Conservation (phyloP, 2,888 invertebrate genomes). For the Thera obeliscata region DNA sequence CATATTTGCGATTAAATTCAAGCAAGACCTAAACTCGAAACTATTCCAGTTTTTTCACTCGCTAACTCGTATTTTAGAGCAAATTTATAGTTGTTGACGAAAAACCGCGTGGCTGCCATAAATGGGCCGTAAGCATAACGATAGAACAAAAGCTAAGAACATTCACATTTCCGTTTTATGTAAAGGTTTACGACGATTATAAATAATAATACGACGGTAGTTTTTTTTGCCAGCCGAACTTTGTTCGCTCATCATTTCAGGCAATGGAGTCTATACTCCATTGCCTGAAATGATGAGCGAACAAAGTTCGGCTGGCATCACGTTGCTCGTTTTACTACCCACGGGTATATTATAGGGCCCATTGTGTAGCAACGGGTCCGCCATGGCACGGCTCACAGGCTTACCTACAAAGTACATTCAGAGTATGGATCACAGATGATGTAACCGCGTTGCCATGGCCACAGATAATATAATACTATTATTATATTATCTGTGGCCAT, state of each 20-base stretch:
- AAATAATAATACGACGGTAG: not conserved
- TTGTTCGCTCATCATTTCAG: not conserved
- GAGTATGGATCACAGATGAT: not conserved
- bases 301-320: slow-evolving; percentile 17
- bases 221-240: not conserved
- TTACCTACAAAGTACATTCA: not conserved
- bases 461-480: too few relatives aligned
- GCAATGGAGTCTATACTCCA: too few relatives aligned
- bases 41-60: too few relatives aligned
- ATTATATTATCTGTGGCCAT: too few relatives aligned
- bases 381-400: not conserved
- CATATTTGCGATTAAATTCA: too few relatives aligned
- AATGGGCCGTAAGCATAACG: not conserved
- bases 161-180: not conserved
- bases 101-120: not conserved
- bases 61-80: not conserved
- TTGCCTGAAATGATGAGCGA: not conserved
- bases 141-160: not conserved
- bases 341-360: slow-evolving; percentile 5
- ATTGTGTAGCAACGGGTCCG: slow-evolving; percentile 7
- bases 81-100: not conserved
- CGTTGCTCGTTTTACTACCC: slow-evolving; percentile 36
- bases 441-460: not conserved
- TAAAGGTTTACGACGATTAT: slow-evolving; percentile 1
- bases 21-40: too few relatives aligned